phyloP scores from a whole-genome alignment of 2,888 invertebrate genomes.

The Hesperia comma region DNA sequence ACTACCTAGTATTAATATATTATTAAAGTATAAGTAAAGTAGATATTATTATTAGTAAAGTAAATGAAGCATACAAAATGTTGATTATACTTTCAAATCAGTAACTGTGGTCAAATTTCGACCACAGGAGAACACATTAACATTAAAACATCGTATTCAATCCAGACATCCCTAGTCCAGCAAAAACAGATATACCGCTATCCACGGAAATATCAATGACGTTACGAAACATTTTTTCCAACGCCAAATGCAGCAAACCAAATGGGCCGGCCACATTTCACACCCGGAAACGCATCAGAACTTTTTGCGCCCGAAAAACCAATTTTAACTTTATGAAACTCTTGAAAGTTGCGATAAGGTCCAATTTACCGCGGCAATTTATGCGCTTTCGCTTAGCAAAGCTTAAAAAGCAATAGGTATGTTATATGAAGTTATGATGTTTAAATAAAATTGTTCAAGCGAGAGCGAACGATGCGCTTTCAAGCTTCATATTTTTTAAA shows the following conservation, averaged over 20 bases:
- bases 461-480: constrained; percentile 18
- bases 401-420: constrained; percentile 52
- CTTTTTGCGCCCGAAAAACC: constrained; percentile 56
- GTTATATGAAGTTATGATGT: constrained; percentile 40
- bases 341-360: constrained; percentile 10
- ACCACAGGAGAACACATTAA: no score
- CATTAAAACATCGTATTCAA: no score
- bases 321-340: constrained; percentile 15
- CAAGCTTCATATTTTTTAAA: constrained; percentile 2
- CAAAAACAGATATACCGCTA: constrained; percentile 63
- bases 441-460: constrained; percentile 42
- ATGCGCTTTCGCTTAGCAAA: constrained; percentile 28
- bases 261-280: constrained; percentile 76
- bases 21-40: no score
- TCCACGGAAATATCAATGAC: constrained; percentile 55
- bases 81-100: no score
- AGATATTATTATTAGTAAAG: no score
- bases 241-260: constrained; percentile 67
- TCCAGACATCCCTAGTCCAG: constrained; percentile 38
- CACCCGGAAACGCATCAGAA: constrained; percentile 74
- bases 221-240: constrained; percentile 53
- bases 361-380: constrained; percentile 14
- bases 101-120: no score
- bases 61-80: no score
- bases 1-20: no score